Percentiles rank a stretch among this genome's conserved stretches.
Conservation (phyloP, 2,797 vertebrate genomes). For the Pipistrellus kuhlii region DNA sequence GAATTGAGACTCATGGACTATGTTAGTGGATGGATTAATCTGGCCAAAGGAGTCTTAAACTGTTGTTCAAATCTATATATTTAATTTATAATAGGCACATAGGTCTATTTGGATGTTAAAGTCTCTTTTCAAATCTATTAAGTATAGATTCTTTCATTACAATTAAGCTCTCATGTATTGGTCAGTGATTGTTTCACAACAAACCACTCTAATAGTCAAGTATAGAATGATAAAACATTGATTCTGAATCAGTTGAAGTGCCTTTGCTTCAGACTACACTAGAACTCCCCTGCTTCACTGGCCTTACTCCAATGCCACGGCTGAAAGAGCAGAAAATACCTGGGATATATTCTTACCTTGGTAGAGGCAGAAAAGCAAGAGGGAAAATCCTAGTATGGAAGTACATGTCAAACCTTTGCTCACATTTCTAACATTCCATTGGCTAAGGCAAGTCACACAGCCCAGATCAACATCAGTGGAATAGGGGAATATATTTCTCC, state of each 20-base stretch:
- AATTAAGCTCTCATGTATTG: background rate
- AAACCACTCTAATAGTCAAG: background rate
- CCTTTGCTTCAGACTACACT: background rate
- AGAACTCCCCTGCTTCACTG: background rate
- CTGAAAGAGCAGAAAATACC: background rate
- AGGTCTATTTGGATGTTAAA: slow-evolving; percentile 7
- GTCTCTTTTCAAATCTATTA: slow-evolving; percentile 39
- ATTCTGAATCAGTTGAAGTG: background rate
- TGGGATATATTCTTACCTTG: background rate
- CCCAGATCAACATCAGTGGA: background rate
- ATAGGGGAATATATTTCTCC: slow-evolving; percentile 6
- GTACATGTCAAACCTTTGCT: background rate
- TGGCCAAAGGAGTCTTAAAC: slow-evolving; percentile 3
- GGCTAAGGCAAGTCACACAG: background rate
- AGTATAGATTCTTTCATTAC: background rate
- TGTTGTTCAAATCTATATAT: background rate
- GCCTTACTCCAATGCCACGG: background rate
- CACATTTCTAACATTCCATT: background rate
- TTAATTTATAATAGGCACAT: slow-evolving; percentile 12
- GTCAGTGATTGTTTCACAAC: background rate
- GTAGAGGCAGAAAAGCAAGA: background rate
- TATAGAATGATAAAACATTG: slow-evolving; percentile 2
- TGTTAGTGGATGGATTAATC: background rate
- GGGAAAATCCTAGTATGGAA: background rate
- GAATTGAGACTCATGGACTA: background rate